Evolutionary conservation across 1,140 invertebrate genomes (phyloP).

Genomic region (Luehdorfia chinensis): DNA sequence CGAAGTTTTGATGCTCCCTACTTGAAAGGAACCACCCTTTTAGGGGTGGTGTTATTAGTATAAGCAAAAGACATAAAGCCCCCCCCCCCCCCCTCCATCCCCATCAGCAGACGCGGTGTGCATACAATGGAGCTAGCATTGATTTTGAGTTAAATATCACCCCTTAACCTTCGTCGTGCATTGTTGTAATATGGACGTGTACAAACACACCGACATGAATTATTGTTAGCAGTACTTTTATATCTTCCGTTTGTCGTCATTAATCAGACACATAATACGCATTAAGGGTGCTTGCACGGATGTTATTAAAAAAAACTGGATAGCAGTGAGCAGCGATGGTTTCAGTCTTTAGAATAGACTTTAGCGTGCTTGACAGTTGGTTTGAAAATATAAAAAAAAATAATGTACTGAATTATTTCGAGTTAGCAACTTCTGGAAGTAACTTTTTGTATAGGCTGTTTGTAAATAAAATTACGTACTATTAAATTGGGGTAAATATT

Average conservation of each 20-base stretch:
- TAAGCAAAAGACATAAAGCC: slow-evolving; percentile 62
- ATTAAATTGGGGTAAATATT: too few relatives aligned
- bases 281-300: slow-evolving; percentile 26
- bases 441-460: too few relatives aligned
- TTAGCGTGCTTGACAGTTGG: too few relatives aligned
- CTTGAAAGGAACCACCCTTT: slow-evolving; percentile 51
- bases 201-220: slow-evolving; percentile 61
- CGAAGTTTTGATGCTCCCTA: slow-evolving; percentile 49
- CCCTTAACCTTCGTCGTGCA: slow-evolving; percentile 46
- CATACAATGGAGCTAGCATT: slow-evolving; percentile 62
- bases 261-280: slow-evolving; percentile 41
- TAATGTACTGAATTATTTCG: too few relatives aligned
- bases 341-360: too few relatives aligned
- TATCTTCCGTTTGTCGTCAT: slow-evolving; percentile 33
- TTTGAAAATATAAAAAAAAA: too few relatives aligned
- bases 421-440: too few relatives aligned
- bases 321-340: too few relatives aligned
- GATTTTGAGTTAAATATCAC: slow-evolving; percentile 65
- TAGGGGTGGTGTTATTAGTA: slow-evolving; percentile 62
- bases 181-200: slow-evolving; percentile 43
- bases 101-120: slow-evolving; percentile 50
- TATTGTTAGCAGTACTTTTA: slow-evolving; percentile 53
- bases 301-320: slow-evolving; percentile 18
- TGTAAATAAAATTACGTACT: too few relatives aligned
- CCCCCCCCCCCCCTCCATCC: slow-evolving; percentile 35